Evolutionary conservation across 1,140 invertebrate genomes (phyloP).

Genomic region (Drosophila bipectinata): DNA sequence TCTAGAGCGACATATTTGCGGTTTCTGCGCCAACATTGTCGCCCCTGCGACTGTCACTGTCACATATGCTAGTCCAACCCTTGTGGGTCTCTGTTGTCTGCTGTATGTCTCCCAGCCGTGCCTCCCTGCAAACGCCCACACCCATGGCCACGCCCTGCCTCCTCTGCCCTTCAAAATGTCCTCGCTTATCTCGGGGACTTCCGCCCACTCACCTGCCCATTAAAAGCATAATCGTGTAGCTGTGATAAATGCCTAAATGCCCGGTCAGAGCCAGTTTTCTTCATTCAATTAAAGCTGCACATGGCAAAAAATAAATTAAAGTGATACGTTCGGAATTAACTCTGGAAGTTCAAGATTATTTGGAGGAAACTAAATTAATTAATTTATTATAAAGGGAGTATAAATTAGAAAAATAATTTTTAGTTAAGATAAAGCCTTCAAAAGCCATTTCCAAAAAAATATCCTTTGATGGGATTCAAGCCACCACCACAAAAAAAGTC

Average conservation of each 20-base stretch:
- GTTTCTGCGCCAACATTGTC: slow-evolving; percentile 77
- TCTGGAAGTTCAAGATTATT: neutral
- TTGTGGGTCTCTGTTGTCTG: slow-evolving; percentile 30
- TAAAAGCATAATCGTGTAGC: slow-evolving; percentile 79
- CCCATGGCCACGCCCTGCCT: neutral
- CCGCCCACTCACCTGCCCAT: slow-evolving; percentile 50
- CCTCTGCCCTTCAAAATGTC: neutral
- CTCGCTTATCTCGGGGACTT: slow-evolving; percentile 34
- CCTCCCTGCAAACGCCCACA: neutral
- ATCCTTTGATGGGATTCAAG: neutral
- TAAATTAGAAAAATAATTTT: too few relatives aligned
- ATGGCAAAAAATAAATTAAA: slow-evolving; percentile 6
- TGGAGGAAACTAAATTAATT: too few relatives aligned
- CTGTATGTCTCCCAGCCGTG: slow-evolving; percentile 2
- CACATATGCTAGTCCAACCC: slow-evolving; percentile 62
- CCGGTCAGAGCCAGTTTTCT: slow-evolving; percentile 27
- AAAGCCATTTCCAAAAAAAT: neutral
- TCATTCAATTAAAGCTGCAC: slow-evolving; percentile 74
- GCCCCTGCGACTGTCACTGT: slow-evolving; percentile 67
- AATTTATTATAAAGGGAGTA: too few relatives aligned
- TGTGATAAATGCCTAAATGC: slow-evolving; percentile 72
- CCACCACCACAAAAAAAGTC: slow-evolving; percentile 14
- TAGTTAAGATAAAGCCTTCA: too few relatives aligned
- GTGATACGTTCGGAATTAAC: neutral
- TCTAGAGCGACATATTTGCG: slow-evolving; percentile 71